phyloP scores from a whole-genome alignment of 2,888 invertebrate species.

The Epirrhoe tristata region DNA sequence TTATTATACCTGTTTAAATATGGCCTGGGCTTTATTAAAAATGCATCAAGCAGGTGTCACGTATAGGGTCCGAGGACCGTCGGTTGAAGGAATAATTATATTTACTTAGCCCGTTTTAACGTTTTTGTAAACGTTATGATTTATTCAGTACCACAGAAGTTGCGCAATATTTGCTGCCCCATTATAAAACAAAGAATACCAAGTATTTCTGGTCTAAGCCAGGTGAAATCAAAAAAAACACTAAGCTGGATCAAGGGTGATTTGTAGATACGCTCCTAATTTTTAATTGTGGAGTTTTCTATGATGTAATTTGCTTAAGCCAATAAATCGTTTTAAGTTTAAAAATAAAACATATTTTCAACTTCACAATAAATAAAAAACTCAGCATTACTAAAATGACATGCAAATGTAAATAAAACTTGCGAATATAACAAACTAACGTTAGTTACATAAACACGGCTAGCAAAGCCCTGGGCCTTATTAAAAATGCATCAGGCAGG shows the following conservation, averaged over 20 bases:
- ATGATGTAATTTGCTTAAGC: too few relatives aligned
- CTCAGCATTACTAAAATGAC: not conserved
- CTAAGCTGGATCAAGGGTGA: too few relatives aligned
- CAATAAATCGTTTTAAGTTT: too few relatives aligned
- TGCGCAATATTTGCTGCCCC: too few relatives aligned
- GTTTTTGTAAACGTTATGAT: not conserved
- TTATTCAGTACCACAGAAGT: not conserved
- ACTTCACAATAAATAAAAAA: too few relatives aligned
- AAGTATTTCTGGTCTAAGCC: too few relatives aligned
- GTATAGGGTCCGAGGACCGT: not conserved
- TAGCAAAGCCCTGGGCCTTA: not conserved
- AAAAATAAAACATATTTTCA: too few relatives aligned
- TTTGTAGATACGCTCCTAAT: too few relatives aligned
- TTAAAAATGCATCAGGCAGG: conserved; percentile 19
- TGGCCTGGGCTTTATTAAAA: not conserved
- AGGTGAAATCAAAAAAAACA: too few relatives aligned
- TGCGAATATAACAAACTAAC: not conserved
- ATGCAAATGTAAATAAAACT: not conserved
- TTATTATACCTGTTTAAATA: not conserved
- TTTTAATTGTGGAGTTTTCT: too few relatives aligned
- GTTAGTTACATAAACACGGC: not conserved
- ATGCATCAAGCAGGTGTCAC: conserved; percentile 16
- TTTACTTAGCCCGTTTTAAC: not conserved
- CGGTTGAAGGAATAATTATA: conserved; percentile 13
- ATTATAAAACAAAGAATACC: too few relatives aligned